These are phyloP conservation scores for Pseudomugil tenellus DNA, from an alignment of 2,797 vertebrate genomes.

Conservation along the genomic window DNA sequence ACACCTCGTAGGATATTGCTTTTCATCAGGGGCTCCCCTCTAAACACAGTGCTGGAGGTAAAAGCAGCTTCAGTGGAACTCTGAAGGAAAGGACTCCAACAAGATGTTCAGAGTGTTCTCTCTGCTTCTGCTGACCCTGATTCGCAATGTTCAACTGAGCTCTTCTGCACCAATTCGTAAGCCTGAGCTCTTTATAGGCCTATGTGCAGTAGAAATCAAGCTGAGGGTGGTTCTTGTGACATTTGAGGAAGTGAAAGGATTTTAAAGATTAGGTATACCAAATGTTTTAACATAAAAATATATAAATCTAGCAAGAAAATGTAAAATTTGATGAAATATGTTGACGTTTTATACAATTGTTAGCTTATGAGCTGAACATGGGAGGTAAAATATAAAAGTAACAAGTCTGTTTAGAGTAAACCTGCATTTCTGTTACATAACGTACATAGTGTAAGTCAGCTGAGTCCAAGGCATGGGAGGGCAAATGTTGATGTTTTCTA, in stretches of 20 bases:
- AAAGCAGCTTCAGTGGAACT: conserved; percentile 1
- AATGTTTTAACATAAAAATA: no score
- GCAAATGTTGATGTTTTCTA: conserved; percentile 27
- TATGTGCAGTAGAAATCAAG: neutral
- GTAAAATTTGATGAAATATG: neutral
- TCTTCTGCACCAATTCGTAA: conserved; percentile 55
- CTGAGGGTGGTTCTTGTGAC: neutral
- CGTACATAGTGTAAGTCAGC: conserved; percentile 15
- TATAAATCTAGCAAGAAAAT: no score
- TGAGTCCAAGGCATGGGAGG: conserved; percentile 9
- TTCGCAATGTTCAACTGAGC: conserved; percentile 38
- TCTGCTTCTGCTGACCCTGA: conserved; percentile 52
- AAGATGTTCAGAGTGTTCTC: conserved; percentile 39
- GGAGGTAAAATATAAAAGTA: neutral
- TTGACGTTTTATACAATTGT: neutral
- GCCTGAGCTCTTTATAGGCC: conserved; percentile 4
- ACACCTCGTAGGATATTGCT: conserved; percentile 3
- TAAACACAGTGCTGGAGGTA: neutral
- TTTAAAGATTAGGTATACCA: no score
- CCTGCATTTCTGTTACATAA: conserved; percentile 22
- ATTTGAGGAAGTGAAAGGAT: neutral
- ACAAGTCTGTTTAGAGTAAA: neutral
- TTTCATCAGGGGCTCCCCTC: neutral
- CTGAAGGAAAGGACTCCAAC: conserved; percentile 3
- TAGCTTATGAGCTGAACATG: neutral